Base-by-base conservation (phyloP, 2,113 vertebrate species). In the Onychorhynchus coronatus region DNA sequence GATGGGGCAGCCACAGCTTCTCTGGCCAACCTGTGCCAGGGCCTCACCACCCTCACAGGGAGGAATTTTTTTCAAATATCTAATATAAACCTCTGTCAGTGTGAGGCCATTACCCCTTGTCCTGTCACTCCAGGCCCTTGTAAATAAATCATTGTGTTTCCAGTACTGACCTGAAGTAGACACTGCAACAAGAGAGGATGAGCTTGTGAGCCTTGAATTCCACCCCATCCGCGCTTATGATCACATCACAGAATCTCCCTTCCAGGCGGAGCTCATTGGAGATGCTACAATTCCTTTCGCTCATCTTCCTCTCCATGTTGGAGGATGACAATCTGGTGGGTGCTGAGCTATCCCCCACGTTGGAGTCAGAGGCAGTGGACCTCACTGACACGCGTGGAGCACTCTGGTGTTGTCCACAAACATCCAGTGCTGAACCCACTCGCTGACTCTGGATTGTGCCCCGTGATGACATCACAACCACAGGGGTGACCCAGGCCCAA, bases 151-250 rank as follows among this genome's bases (percentile, higher is more conserved):
- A 37, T 30, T 59, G 61, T 21, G 25, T 44, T 59, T 31, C 49
- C 19, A 33, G 65, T 39, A 72, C 97, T 97, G 70, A 98, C 98
- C 98, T 98, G 96, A 99, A 99, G 55, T 98, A 99, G 73, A 94
- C 93, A 65, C 98, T 99, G 95, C 98, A 99, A 94, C 97, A 98
- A 81, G 98, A 99, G 35, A 99, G 97, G 95, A 99, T 98, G 97
- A 98, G 98, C 97, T 98, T 99, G 94, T 99, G 98, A 74, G 97
- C 98, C 14, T 96, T 98, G 94, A 98, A 98, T 85, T 98, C 97
- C 10, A 96, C 92, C 17, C 97, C 98, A 6, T 98, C 97, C 84
- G 98, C 98, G 18, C 97, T 97, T 96, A 99, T 97, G 88, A 98
- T 93, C 83, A 97, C 98, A 14, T 99, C 98, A 22, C 98, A 98